A percentile compares a stretch with the other conserved stretches of the same genome.
These are phyloP conservation scores for Hololepta plana DNA, from an alignment of 2,888 invertebrate species.

Conservation along the genomic window DNA sequence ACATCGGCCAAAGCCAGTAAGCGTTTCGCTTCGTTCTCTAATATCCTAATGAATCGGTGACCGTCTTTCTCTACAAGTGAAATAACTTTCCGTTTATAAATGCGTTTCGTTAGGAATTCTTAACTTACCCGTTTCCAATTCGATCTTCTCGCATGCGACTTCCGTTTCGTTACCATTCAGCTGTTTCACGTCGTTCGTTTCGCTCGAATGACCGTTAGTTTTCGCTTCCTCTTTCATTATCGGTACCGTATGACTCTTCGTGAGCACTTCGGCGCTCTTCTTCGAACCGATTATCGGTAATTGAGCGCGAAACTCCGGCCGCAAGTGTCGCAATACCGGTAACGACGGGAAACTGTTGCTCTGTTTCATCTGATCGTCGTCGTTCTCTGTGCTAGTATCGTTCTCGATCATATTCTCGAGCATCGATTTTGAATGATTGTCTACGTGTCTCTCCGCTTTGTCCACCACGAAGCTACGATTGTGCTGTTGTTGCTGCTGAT, in stretches of 20 bases:
- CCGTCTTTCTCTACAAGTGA: slow-evolving; percentile 43
- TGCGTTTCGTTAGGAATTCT: too few relatives aligned
- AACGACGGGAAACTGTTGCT: slow-evolving; percentile 31
- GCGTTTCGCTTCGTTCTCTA: slow-evolving; percentile 55
- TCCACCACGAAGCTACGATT: slow-evolving; percentile 10
- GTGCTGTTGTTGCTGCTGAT: too few relatives aligned
- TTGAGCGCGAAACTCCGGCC: slow-evolving; percentile 75
- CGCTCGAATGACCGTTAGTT: slow-evolving; percentile 12
- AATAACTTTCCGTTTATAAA: slow-evolving; percentile 1
- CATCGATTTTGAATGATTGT: slow-evolving; percentile 18
- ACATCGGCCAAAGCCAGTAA: slow-evolving; percentile 46
- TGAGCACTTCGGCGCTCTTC: slow-evolving; percentile 20
- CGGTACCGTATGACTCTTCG: slow-evolving; percentile 24
- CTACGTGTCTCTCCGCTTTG: slow-evolving; percentile 7
- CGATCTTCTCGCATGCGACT: slow-evolving; percentile 8
- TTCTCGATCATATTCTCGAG: slow-evolving; percentile 13
- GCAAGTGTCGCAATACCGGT: slow-evolving; percentile 65
- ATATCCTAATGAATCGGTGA: slow-evolving; percentile 56
- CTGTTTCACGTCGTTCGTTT: slow-evolving; percentile 16
- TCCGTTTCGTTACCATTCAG: slow-evolving; percentile 8
- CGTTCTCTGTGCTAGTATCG: slow-evolving; percentile 13
- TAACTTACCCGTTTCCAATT: slow-evolving; percentile 6
- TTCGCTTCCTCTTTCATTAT: slow-evolving; percentile 20
- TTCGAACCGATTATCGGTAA: slow-evolving; percentile 51
- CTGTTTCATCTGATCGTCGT: slow-evolving; percentile 20